phyloP scores from a whole-genome alignment of 2,888 invertebrate species.

The Xestia xanthographa region DNA sequence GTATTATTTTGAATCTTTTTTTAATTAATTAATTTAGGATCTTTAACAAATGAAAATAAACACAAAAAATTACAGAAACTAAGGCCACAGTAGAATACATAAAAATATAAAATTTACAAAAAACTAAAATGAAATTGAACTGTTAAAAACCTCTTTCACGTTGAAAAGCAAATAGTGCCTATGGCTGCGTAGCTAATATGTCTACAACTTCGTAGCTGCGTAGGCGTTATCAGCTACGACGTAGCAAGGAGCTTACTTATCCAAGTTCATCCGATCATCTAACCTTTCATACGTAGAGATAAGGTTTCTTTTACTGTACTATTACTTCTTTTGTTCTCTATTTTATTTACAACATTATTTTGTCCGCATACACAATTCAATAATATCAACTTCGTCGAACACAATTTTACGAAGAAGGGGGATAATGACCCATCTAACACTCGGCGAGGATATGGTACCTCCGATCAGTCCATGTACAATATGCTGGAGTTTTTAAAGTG shows the following conservation, averaged over 20 bases:
- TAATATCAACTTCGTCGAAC: not conserved
- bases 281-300: not conserved
- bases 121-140: not conserved
- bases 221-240: conserved; percentile 9
- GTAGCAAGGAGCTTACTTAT: not conserved
- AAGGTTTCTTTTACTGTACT: not conserved
- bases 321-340: not conserved
- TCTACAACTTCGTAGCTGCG: not conserved
- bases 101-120: not conserved
- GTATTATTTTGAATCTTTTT: not conserved
- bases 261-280: not conserved
- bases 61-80: not conserved
- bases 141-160: not conserved
- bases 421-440: not conserved
- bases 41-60: not conserved
- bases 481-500: no score
- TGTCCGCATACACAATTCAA: conserved; percentile 1
- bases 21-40: not conserved
- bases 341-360: not conserved
- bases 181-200: not conserved
- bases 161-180: not conserved
- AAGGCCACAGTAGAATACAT: no score
- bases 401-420: not conserved
- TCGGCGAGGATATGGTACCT: not conserved
- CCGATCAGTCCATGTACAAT: not conserved